Conservation (phyloP, 2,888 invertebrate genomes). For the Octodonta nipae region DNA sequence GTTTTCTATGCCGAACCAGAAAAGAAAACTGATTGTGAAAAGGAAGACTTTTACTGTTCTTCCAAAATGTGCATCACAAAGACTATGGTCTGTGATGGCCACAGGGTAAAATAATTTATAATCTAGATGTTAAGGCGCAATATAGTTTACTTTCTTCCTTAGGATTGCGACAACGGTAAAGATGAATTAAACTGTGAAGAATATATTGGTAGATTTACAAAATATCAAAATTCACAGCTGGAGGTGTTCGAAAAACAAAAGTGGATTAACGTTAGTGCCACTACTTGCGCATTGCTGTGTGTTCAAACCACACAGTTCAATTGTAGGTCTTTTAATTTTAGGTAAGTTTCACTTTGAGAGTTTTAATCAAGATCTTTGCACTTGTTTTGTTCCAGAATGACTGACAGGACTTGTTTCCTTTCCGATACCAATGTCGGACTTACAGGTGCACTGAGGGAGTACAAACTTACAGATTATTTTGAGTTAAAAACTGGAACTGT, state of each 20-base stretch:
- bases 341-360: conserved; percentile 33
- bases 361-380: neutral
- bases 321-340: conserved; percentile 49
- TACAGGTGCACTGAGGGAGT: conserved; percentile 36
- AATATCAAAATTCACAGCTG: conserved; percentile 33
- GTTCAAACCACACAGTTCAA: conserved; percentile 40
- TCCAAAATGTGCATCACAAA: conserved; percentile 39
- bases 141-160: conserved; percentile 6
- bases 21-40: conserved; percentile 16
- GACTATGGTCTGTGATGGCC: conserved; percentile 44
- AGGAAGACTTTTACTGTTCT: conserved; percentile 38
- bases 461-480: conserved; percentile 41
- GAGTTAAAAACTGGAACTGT: conserved; percentile 39
- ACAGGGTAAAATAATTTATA: conserved; percentile 36
- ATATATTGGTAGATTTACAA: conserved; percentile 36
- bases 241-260: conserved; percentile 41
- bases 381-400: conserved; percentile 36
- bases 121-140: neutral
- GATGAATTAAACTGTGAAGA: conserved; percentile 42
- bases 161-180: conserved; percentile 46
- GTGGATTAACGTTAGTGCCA: conserved; percentile 40
- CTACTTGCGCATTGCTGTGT: conserved; percentile 45
- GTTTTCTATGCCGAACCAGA: conserved; percentile 11
- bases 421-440: conserved; percentile 42
- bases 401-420: conserved; percentile 41